Percentiles rank a stretch among this genome's conserved stretches.
phyloP scores from a whole-genome alignment of 92 coral and sea anemone species.

The Porites divaricata region DNA sequence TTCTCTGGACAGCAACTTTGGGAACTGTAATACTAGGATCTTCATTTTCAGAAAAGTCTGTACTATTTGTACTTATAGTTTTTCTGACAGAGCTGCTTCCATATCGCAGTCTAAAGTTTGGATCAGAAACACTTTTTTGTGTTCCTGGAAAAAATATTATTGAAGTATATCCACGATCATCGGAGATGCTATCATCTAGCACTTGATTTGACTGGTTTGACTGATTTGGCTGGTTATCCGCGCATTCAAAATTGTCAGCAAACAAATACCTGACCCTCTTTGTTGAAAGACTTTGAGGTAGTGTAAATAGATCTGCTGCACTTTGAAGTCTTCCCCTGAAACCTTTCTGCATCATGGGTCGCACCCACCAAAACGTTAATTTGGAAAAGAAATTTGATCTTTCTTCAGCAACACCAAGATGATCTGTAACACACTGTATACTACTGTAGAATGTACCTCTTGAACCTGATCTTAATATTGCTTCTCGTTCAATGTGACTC shows the following conservation, averaged over 20 bases:
- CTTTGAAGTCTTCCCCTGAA: conserved; percentile 69
- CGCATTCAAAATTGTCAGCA: conserved; percentile 51
- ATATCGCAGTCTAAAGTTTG: not conserved
- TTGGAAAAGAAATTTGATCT: conserved; percentile 77
- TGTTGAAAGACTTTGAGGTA: conserved; percentile 84
- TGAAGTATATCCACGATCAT: conserved; percentile 13
- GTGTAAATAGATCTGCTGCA: conserved; percentile 77
- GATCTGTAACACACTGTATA: conserved; percentile 69
- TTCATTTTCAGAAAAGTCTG: conserved; percentile 21
- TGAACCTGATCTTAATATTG: conserved; percentile 71
- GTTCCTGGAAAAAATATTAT: conserved; percentile 26
- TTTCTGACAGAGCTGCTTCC: conserved; percentile 3
- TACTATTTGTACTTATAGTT: not conserved
- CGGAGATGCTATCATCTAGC: conserved; percentile 21
- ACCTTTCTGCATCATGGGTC: conserved; percentile 83
- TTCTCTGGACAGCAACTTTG: conserved; percentile 35
- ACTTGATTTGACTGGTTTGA: not conserved
- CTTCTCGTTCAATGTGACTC: conserved; percentile 59
- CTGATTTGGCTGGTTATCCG: conserved; percentile 2
- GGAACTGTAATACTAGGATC: not conserved
- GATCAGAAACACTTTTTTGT: conserved; percentile 33
- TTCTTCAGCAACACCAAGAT: conserved; percentile 87
- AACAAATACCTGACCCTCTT: conserved; percentile 66
- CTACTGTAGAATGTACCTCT: conserved; percentile 88
- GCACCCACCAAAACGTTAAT: conserved; percentile 94